These are phyloP conservation scores for Chrysolina oricalcia DNA, from an alignment of 2,888 invertebrate genomes.

Conservation along the genomic window DNA sequence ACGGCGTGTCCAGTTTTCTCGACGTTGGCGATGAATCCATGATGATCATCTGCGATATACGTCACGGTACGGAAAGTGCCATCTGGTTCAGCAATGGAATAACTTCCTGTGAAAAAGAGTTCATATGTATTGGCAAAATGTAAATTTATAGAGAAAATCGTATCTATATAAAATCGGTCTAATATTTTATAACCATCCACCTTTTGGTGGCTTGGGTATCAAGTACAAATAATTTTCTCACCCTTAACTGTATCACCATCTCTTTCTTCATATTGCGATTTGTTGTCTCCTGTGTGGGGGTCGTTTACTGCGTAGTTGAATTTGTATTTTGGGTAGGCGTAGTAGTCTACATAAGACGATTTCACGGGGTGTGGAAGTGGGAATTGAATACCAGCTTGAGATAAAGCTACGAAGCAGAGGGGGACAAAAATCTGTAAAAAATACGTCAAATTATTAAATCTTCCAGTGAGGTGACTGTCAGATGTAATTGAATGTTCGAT, in stretches of 20 bases:
- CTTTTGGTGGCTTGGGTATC: too few species aligned
- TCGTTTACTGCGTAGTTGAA: slow-evolving; percentile 83
- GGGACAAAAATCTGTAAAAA: slow-evolving; percentile 44
- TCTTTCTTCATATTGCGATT: slow-evolving; percentile 80
- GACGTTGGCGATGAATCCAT: slow-evolving; percentile 77
- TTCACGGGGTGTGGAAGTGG: neutral
- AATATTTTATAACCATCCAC: too few species aligned
- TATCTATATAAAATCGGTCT: too few species aligned
- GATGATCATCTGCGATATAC: slow-evolving; percentile 77
- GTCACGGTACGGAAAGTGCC: slow-evolving; percentile 77
- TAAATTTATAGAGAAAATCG: too few species aligned
- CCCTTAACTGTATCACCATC: slow-evolving; percentile 86
- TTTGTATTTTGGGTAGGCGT: slow-evolving; percentile 79
- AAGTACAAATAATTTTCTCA: neutral
- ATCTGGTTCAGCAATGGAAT: slow-evolving; percentile 52
- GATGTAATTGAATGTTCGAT: too few species aligned
- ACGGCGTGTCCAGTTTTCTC: slow-evolving; percentile 70
- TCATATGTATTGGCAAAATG: too few species aligned
- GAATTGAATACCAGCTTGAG: slow-evolving; percentile 45
- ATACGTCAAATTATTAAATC: neutral
- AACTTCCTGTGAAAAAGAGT: slow-evolving; percentile 36
- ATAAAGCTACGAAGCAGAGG: slow-evolving; percentile 40
- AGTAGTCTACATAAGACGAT: slow-evolving; percentile 25
- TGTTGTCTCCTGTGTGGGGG: slow-evolving; percentile 82
- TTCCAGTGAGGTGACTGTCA: too few species aligned